Evolutionary conservation across 2,888 invertebrate species (phyloP).

Genomic region (Cataglyphis altisquamis): DNA sequence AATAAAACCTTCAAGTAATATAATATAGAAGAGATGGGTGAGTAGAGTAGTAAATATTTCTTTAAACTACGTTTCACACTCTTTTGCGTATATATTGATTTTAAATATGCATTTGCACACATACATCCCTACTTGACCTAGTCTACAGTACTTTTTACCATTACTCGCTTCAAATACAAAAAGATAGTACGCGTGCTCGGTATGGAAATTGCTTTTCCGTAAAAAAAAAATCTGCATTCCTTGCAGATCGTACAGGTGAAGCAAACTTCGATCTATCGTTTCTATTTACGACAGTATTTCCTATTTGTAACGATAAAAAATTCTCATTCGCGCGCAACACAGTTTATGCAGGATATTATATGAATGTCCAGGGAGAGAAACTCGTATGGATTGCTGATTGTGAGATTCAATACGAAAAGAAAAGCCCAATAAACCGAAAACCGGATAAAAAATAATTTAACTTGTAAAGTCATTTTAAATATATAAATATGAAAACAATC

Average conservation of each 20-base stretch:
- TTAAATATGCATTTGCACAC: conserved; percentile 42
- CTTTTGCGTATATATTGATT: conserved; percentile 23
- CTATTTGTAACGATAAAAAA: not conserved
- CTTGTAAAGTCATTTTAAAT: not conserved
- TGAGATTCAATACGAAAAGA: not conserved
- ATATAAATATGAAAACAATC: not conserved
- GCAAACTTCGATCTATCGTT: conserved; percentile 45
- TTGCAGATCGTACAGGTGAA: conserved; percentile 4
- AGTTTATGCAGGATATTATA: not conserved
- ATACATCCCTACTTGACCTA: conserved; percentile 33
- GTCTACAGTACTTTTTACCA: conserved; percentile 22
- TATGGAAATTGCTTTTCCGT: conserved; percentile 42
- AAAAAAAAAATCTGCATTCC: conserved; percentile 7
- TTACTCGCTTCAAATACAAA: conserved; percentile 39
- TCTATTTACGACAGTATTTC: conserved; percentile 23
- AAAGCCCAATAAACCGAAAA: not conserved
- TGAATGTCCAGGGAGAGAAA: not conserved
- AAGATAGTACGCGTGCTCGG: conserved; percentile 19
- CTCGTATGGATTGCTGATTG: not conserved
- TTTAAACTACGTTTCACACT: conserved; percentile 22
- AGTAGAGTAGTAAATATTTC: conserved; percentile 22
- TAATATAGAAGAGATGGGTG: not conserved
- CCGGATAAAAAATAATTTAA: not conserved
- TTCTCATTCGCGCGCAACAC: not conserved
- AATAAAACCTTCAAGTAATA: not conserved